Conservation (phyloP, 2,113 vertebrate genomes). For the Cyprinus carpio region DNA sequence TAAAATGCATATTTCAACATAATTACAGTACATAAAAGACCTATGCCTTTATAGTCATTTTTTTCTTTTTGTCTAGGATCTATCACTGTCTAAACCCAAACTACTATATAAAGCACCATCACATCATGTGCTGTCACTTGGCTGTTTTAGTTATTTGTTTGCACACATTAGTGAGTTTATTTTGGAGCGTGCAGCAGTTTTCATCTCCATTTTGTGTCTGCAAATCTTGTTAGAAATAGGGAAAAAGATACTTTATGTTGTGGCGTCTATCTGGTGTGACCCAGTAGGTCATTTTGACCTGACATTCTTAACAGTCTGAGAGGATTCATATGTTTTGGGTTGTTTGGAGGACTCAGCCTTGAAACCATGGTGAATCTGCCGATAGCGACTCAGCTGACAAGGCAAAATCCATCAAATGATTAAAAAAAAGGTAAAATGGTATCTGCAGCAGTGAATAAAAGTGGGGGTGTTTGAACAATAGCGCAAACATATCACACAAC, state of each 20-base stretch:
- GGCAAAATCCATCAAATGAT: background rate
- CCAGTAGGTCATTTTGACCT: slow-evolving; percentile 50
- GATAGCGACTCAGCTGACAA: background rate
- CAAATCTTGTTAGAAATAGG: background rate
- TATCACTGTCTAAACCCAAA: slow-evolving; percentile 21
- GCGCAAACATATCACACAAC: background rate
- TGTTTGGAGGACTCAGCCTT: slow-evolving; percentile 40
- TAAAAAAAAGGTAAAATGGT: background rate
- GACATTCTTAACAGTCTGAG: slow-evolving; percentile 38
- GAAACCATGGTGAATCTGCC: slow-evolving; percentile 28
- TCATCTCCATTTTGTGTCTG: background rate
- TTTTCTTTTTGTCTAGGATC: background rate
- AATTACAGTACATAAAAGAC: background rate
- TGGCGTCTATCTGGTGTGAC: slow-evolving; percentile 31
- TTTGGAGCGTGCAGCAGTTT: background rate
- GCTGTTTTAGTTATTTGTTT: background rate
- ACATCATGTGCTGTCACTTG: background rate
- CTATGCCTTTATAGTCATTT: slow-evolving; percentile 3
- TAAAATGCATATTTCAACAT: background rate
- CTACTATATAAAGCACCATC: background rate
- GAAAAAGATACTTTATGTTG: background rate
- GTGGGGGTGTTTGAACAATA: background rate
- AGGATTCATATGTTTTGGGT: slow-evolving; percentile 42
- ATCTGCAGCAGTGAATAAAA: background rate
- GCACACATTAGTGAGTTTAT: background rate